Evolutionary conservation across 2,113 vertebrate genomes (phyloP).

Genomic region (Zingel zingel): DNA sequence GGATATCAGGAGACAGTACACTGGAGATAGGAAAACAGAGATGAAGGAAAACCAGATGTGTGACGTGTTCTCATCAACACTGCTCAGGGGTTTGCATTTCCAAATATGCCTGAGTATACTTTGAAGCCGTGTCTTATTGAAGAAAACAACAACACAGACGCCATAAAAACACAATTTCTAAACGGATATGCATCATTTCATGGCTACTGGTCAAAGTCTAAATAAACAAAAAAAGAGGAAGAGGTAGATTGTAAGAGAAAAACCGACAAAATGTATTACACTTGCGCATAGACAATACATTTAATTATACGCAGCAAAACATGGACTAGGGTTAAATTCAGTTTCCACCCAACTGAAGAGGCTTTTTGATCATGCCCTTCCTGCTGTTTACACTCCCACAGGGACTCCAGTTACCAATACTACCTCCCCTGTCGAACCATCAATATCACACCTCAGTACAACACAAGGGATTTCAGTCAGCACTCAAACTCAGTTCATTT

Average conservation of each 20-base stretch:
- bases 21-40: constrained; percentile 49
- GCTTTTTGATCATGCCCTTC: constrained; percentile 63
- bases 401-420: constrained; percentile 60
- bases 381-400: constrained; percentile 54
- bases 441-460: constrained; percentile 51
- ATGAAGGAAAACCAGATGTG: constrained; percentile 66
- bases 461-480: constrained; percentile 56
- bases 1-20: constrained; percentile 25
- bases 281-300: not conserved
- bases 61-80: constrained; percentile 36
- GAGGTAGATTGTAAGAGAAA: not conserved
- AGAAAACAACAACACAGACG: constrained; percentile 34
- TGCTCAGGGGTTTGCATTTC: constrained; percentile 16
- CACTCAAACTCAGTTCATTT: constrained; percentile 29
- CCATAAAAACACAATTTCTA: constrained; percentile 33
- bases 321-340: not conserved
- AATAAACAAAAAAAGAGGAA: constrained; percentile 29
- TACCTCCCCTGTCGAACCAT: constrained; percentile 41
- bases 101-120: constrained; percentile 37
- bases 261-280: constrained; percentile 16
- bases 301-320: constrained; percentile 12
- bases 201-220: constrained; percentile 36
- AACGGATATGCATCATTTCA: constrained; percentile 42
- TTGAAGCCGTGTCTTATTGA: constrained; percentile 30
- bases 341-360: constrained; percentile 49